Base-by-base conservation (phyloP, 2,888 invertebrate genomes). In the Cyrtodaria siliqua region DNA sequence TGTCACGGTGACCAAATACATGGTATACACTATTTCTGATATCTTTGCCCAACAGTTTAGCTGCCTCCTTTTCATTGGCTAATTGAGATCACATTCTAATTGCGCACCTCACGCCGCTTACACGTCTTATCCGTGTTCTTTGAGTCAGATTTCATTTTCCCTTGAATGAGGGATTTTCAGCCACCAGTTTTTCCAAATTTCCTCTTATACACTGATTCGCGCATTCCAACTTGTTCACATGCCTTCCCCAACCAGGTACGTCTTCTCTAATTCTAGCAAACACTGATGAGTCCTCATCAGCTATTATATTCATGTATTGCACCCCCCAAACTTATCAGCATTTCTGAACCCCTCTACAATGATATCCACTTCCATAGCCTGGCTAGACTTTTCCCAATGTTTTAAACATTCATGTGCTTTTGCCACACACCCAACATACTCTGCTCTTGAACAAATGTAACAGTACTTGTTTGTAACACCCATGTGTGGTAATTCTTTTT, bases 361-460 rank as follows among this genome's bases (percentile, higher is more conserved):
- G 16, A 77, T 71, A 64, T 79, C 72, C 2, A 40, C 16, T 52
- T 77, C 74, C 74, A 72, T 81, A 6, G 71, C 29, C 44, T 79
- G 82, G 18, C 70, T 69, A 14, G 38, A 44, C 2, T 62, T 53
- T 14, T 56, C 27, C 79, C 82, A 79, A 55, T 79, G 79, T 57
- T 64, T 66, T 38, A 62, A 82, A 42, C 74, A 79, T 12, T 56
- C 38, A 63, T 80, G 40, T 8, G 40, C 16, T 38, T 38, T 38
- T 8, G 9, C 16, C 16, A n/a, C n/a, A n/a, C n/a, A n/a, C n/a
- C n/a, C 40, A 38, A 38, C 40, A 12, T 8, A 38, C 40, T 38
- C 16, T 18, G 9, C 72, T 40, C 3, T 59, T n/a, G n/a, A n/a
- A n/a, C n/a, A n/a, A n/a, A n/a, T n/a, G n/a, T n/a, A n/a, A n/a